Base-by-base conservation (phyloP, 2,113 vertebrate genomes). In the human region DNA sequence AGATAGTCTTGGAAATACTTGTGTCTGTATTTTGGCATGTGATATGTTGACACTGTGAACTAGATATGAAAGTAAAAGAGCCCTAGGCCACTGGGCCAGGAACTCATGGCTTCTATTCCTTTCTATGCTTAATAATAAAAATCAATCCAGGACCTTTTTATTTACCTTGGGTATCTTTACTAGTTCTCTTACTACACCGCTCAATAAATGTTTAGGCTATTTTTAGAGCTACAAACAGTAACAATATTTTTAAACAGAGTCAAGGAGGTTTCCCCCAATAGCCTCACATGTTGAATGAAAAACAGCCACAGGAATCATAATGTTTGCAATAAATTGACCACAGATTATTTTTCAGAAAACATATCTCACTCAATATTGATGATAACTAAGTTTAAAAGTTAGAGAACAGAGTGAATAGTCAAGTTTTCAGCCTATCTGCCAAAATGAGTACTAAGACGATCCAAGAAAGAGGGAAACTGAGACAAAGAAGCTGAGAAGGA, bases 181-280 rank as follows among this genome's bases (percentile, higher is more conserved):
- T 96, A 32, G 61, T 52, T 95, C 64, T 75, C 48, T 57, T 75
- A 92, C 38, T 92, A 45, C 38, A 57, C 55, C 91, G 64, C 35
- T 94, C 59, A 93, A 38, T 75, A 93, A 50, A 43, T 78, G 40
- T 75, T 88, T 81, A 78, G 72, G 83, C 38, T 92, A 40, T 45
- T 90, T 96, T 93, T 85, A 96, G 55, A 96, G 50, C 40, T 95
- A 43, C 94, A 96, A 95, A 89, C 23, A 90, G 52, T 72, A 90
- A 48, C 40, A 55, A 66, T 27, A 50, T 84, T 89, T 97, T 97
- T 32, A 96, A 96, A 72, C 61, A 81, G 50, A 93, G 13, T 59
- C 90, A 52, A 88, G 55, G 27, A 81, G 3, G 5, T 64, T 87
- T 92, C 72, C 48, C 59, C 75, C 43, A 64, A n/a, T 8, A 91